Conservation (phyloP, 2,797 vertebrate genomes). For the Peromyscus nudipes region DNA sequence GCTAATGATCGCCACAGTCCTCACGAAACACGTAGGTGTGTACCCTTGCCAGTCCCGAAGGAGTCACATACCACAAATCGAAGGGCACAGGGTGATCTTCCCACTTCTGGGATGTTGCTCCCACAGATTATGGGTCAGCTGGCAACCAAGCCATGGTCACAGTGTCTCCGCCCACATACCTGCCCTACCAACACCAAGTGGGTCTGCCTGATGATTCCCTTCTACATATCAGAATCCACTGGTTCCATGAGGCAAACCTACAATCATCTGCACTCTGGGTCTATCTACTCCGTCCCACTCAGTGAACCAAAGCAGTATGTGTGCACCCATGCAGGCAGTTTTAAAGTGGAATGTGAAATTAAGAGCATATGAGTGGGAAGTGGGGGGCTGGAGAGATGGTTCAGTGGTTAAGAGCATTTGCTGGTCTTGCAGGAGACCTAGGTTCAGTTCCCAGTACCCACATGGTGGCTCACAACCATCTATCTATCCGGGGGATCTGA, state of each 20-base stretch:
- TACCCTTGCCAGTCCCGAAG: conserved; percentile 80
- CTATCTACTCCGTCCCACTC: not conserved
- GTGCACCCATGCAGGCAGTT: accelerated
- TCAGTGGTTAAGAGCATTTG: not conserved
- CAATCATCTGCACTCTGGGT: not conserved
- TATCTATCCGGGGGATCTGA: not conserved
- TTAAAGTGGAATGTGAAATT: not conserved
- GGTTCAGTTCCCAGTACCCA: not conserved
- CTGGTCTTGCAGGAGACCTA: not conserved
- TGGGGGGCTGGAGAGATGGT: not conserved
- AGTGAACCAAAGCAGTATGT: not conserved
- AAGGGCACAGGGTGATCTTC: conserved; percentile 52
- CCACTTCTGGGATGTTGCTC: not conserved
- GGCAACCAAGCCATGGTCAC: not conserved
- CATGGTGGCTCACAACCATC: not conserved
- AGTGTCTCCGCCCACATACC: not conserved
- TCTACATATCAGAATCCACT: not conserved
- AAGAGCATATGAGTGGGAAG: not conserved
- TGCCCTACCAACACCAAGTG: not conserved
- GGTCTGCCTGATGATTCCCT: not conserved
- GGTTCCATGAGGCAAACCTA: not conserved
- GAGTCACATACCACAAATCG: conserved; percentile 59
- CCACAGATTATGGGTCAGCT: not conserved
- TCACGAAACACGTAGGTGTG: conserved; percentile 87
- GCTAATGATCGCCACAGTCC: conserved; percentile 88